phyloP scores from a whole-genome alignment of 2,797 vertebrate genomes.

The Gallinago stenura region DNA sequence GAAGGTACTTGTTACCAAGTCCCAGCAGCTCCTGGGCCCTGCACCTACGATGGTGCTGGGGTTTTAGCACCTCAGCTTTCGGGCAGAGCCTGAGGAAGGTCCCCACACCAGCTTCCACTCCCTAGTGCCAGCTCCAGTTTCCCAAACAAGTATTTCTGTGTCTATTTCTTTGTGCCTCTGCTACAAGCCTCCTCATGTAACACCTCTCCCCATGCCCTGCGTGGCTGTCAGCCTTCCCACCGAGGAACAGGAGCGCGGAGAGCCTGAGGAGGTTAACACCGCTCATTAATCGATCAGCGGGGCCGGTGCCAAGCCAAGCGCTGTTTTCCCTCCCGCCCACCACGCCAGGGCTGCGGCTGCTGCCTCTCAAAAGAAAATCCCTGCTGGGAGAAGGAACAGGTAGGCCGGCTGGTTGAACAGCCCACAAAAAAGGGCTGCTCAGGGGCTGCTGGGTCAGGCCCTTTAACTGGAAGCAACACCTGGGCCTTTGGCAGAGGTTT shows the following conservation, averaged over 20 bases:
- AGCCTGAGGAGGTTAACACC: background rate
- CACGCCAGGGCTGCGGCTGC: background rate
- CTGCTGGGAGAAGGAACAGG: background rate
- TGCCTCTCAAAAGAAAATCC: background rate
- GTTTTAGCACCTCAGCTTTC: background rate
- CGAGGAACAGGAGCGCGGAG: fast-evolving
- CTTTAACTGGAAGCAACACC: background rate
- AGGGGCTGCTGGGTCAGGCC: background rate
- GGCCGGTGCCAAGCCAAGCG: background rate
- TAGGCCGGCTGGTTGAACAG: fast-evolving
- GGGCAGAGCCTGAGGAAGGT: background rate
- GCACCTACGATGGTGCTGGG: fast-evolving
- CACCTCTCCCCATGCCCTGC: background rate
- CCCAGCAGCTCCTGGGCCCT: background rate
- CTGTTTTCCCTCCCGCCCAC: background rate
- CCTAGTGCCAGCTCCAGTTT: background rate
- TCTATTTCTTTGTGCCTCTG: background rate
- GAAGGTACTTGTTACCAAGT: background rate
- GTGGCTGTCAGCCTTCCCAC: background rate
- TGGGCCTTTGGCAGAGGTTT: background rate
- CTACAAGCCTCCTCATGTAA: background rate
- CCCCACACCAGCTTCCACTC: background rate
- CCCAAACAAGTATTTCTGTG: background rate
- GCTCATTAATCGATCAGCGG: background rate
- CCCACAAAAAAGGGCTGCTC: background rate